Conservation (phyloP, 2,888 invertebrate genomes). For the Autographa gamma region DNA sequence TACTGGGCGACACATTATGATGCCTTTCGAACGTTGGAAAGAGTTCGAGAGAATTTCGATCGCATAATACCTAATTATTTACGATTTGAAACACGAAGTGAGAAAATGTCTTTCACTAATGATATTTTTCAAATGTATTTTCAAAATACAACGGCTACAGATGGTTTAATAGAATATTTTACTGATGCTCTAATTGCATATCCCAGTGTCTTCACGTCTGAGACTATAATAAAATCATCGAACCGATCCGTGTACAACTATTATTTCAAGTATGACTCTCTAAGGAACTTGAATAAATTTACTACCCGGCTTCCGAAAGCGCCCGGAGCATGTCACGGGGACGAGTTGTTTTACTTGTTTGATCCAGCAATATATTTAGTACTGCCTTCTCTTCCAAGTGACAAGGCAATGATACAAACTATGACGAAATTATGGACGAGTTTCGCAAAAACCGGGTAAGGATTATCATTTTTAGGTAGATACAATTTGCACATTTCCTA, state of each 20-base stretch:
- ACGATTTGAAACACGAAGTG: constrained; percentile 45
- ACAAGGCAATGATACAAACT: constrained; percentile 50
- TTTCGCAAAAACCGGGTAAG: constrained; percentile 67
- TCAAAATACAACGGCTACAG: constrained; percentile 40
- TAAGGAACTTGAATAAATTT: constrained; percentile 63
- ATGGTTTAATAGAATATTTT: constrained; percentile 62
- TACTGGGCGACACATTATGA: constrained; percentile 58
- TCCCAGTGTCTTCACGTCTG: constrained; percentile 49
- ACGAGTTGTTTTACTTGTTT: constrained; percentile 64
- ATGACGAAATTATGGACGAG: constrained; percentile 64
- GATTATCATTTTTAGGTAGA: not conserved
- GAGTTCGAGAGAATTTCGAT: constrained; percentile 48
- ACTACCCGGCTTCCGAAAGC: constrained; percentile 37
- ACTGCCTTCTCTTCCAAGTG: constrained; percentile 39
- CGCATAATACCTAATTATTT: constrained; percentile 59
- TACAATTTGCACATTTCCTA: not conserved
- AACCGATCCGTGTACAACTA: constrained; percentile 61
- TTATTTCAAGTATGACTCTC: constrained; percentile 64
- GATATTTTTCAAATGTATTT: constrained; percentile 62
- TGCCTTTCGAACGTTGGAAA: constrained; percentile 36
- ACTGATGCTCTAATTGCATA: constrained; percentile 62
- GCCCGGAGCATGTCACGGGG: constrained; percentile 62
- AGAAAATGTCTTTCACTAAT: constrained; percentile 48
- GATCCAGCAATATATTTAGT: constrained; percentile 46
- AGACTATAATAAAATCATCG: constrained; percentile 41